These are phyloP conservation scores for Butastur rufipennis DNA, from an alignment of 2,113 vertebrate genomes.

Conservation along the genomic window DNA sequence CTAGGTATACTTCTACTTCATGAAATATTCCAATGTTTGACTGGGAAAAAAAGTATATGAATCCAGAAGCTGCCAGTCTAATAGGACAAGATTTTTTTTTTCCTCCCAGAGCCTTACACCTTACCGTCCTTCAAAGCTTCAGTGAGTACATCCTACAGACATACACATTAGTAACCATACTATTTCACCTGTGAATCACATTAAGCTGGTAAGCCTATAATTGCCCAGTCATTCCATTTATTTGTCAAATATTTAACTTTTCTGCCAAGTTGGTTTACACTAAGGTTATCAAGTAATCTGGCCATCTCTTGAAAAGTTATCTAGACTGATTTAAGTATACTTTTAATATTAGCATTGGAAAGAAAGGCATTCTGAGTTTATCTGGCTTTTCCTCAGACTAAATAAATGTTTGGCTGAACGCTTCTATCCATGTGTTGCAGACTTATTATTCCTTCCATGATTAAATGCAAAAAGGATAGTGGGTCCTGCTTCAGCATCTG, in stretches of 20 bases:
- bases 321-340: neutral
- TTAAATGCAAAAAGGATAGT: neutral
- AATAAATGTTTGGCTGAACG: constrained; percentile 3
- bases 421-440: neutral
- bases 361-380: neutral
- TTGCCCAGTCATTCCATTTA: neutral
- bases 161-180: neutral
- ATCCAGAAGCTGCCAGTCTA: neutral
- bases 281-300: neutral
- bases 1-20: neutral
- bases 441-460: neutral
- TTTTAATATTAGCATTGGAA: neutral
- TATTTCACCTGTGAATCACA: neutral
- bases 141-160: neutral
- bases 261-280: neutral
- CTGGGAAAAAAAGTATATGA: neutral
- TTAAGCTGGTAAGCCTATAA: neutral
- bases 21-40: neutral
- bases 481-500: neutral
- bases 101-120: neutral
- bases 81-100: neutral
- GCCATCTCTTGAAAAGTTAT: neutral
- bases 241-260: neutral
- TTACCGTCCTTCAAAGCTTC: neutral
- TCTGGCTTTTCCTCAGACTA: neutral